Percentiles rank a stretch among this genome's conserved stretches.
These are phyloP conservation scores for Smittia sp. DNA, from an alignment of 2,888 invertebrate species.

Conservation along the genomic window DNA sequence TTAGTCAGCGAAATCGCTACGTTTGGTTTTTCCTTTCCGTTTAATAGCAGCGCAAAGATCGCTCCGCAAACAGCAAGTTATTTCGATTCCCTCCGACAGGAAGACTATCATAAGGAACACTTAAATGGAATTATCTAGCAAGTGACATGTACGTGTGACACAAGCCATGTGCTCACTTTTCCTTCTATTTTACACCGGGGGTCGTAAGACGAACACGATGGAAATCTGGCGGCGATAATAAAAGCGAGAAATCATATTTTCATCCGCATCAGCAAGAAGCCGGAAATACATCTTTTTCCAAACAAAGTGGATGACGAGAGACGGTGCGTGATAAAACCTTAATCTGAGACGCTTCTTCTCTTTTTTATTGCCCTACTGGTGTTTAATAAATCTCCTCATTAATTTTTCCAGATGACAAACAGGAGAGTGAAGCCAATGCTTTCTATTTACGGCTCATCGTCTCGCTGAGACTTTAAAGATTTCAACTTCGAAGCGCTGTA, in stretches of 20 bases:
- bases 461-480: too few species aligned
- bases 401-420: conserved; percentile 26
- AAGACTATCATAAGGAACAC: conserved; percentile 28
- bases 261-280: conserved; percentile 3
- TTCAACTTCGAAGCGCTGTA: background rate
- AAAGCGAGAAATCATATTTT: background rate
- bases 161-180: conserved; percentile 28
- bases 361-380: conserved; percentile 15
- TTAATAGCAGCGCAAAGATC: background rate
- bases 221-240: conserved; percentile 5
- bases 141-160: conserved; percentile 37
- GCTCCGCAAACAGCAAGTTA: background rate
- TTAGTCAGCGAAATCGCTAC: background rate
- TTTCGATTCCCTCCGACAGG: background rate
- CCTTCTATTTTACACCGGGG: background rate
- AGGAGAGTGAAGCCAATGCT: background rate
- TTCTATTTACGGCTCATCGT: background rate
- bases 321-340: conserved; percentile 33
- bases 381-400: conserved; percentile 31
- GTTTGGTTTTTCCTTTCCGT: background rate
- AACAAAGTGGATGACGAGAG: conserved; percentile 17
- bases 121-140: conserved; percentile 33
- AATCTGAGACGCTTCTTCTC: conserved; percentile 22
- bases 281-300: conserved; percentile 37
- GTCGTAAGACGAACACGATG: background rate